Evolutionary conservation across 1,140 invertebrate species (phyloP).

Genomic region (Halesus radiatus): DNA sequence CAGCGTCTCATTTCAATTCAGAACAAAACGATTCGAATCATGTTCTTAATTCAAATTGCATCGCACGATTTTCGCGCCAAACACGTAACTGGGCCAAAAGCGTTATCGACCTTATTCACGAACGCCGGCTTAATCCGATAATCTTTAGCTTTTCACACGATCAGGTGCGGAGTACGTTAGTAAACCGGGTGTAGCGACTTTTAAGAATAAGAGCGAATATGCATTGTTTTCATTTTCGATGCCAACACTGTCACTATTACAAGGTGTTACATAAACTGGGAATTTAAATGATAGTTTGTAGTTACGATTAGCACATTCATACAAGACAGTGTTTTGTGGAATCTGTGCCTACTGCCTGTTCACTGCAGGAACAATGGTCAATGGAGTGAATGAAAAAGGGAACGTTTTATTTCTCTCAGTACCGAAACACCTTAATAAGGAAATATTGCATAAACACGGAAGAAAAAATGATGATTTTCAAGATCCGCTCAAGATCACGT

Average conservation of each 20-base stretch:
- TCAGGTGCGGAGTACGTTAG: conserved; percentile 16
- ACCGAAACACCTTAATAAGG: no score
- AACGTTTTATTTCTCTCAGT: no score
- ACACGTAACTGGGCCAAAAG: conserved; percentile 52
- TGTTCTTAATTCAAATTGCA: conserved; percentile 49
- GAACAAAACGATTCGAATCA: conserved; percentile 42
- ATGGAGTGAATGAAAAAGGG: no score
- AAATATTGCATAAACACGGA: no score
- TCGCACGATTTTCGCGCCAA: conserved; percentile 52
- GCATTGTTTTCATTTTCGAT: conserved; percentile 51
- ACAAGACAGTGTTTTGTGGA: no score
- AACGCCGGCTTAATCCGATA: conserved; percentile 41
- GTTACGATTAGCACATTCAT: no score
- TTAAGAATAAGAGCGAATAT: conserved; percentile 45
- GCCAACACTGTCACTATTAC: conserved; percentile 37
- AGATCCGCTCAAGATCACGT: no score
- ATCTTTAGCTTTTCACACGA: conserved; percentile 41
- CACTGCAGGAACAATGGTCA: no score
- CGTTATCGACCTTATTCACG: conserved; percentile 49
- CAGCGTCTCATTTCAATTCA: conserved; percentile 48
- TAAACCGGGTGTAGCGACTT: conserved; percentile 4
- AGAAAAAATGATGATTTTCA: no score
- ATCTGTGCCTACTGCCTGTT: no score
- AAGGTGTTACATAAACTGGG: not conserved
- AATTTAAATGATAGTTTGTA: not conserved